A percentile compares a stretch with the other conserved stretches of the same genome.
Evolutionary conservation across 2,888 invertebrate species (phyloP).

Genomic region (Tinea trinotella): DNA sequence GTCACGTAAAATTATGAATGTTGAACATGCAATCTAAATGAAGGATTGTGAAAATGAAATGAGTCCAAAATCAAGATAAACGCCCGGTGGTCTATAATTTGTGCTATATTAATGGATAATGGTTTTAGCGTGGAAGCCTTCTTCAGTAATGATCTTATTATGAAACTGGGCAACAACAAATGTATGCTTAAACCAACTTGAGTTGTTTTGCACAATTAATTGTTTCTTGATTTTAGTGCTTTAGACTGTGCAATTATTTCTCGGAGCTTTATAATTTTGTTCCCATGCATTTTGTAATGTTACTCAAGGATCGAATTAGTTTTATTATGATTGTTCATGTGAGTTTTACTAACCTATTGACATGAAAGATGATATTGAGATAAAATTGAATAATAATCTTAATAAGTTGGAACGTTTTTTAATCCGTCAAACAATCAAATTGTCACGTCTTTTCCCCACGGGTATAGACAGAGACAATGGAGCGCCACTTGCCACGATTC

Average conservation of each 20-base stretch:
- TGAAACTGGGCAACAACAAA: conserved; percentile 4
- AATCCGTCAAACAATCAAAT: no score
- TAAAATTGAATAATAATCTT: no score
- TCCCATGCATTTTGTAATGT: not conserved
- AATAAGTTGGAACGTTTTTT: no score
- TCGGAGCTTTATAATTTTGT: not conserved
- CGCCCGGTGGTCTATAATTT: conserved; percentile 5
- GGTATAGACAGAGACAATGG: no score
- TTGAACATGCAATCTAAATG: not conserved
- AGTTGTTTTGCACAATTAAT: conserved; percentile 16
- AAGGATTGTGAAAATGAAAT: conserved; percentile 12
- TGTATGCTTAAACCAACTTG: conserved; percentile 12
- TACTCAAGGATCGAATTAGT: no score
- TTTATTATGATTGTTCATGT: no score
- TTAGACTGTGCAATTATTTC: not conserved
- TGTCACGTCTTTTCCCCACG: no score
- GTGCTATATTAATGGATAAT: not conserved
- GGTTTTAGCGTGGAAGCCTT: not conserved
- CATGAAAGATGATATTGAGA: no score
- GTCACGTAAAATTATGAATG: not conserved
- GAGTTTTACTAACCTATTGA: no score
- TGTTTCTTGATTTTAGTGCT: not conserved
- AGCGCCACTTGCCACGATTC: no score
- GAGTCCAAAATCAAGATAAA: not conserved
- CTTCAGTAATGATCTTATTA: conserved; percentile 12